These are phyloP conservation scores for Pomatorhinus ruficollis DNA, from an alignment of 2,113 vertebrate genomes.

Conservation along the genomic window DNA sequence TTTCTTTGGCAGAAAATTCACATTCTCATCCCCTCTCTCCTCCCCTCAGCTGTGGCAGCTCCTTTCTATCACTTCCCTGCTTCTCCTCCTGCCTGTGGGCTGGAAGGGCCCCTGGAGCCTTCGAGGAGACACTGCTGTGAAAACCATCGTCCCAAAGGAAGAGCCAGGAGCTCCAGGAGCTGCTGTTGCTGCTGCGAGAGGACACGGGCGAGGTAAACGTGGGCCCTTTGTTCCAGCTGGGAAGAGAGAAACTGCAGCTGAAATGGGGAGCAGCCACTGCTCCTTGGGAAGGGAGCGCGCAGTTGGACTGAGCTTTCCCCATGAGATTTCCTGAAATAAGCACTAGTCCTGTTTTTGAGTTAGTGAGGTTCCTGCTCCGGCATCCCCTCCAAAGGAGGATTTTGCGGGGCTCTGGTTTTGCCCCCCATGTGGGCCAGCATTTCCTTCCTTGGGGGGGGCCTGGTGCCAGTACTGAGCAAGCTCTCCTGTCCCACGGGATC, in stretches of 20 bases:
- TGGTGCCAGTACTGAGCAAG: rapidly evolving
- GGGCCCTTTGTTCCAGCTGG: background rate
- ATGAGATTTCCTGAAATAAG: background rate
- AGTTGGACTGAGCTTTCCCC: background rate
- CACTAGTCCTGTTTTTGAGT: rapidly evolving
- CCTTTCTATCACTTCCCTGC: background rate
- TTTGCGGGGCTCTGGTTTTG: background rate
- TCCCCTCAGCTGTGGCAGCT: background rate
- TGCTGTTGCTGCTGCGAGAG: background rate
- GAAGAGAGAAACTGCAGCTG: background rate
- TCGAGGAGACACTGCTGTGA: background rate
- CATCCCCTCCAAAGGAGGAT: background rate
- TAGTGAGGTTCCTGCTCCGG: rapidly evolving
- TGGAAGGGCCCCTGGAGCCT: background rate
- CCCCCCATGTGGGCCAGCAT: rapidly evolving
- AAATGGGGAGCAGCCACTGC: background rate
- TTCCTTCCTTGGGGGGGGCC: background rate
- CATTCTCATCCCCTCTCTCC: constrained; percentile 22
- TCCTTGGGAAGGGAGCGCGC: background rate
- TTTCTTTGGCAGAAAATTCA: constrained; percentile 39
- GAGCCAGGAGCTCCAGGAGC: background rate
- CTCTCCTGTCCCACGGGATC: background rate
- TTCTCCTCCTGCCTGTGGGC: background rate
- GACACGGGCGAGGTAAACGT: background rate
- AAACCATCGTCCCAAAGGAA: rapidly evolving